Conservation (phyloP, 2,888 invertebrate genomes). For the Athalia cordata region DNA sequence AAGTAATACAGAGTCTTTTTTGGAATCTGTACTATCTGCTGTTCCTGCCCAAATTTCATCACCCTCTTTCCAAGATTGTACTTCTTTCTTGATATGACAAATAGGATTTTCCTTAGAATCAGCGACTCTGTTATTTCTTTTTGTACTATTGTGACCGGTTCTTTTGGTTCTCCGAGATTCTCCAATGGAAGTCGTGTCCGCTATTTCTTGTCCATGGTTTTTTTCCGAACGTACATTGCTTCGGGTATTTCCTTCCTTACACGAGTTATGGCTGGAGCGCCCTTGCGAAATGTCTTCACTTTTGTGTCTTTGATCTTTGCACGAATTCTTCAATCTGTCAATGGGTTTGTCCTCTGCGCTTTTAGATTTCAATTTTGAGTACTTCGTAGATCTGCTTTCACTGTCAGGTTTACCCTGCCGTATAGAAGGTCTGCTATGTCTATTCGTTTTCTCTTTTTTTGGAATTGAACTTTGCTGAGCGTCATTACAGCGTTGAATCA, state of each 20-base stretch:
- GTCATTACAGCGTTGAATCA: background rate
- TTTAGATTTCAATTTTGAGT: background rate
- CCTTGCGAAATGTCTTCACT: no score
- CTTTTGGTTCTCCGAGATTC: background rate
- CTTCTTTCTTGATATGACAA: background rate
- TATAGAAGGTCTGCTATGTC: background rate
- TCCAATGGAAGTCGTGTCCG: background rate
- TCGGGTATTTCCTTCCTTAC: background rate
- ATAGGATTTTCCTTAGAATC: background rate
- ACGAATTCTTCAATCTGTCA: no score
- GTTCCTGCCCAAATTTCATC: background rate
- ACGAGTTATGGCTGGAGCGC: background rate
- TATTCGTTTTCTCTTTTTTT: conserved; percentile 7
- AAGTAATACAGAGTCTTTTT: no score
- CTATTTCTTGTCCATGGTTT: conserved; percentile 11
- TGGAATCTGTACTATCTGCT: background rate
- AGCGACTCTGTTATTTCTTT: background rate
- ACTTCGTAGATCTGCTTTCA: no score
- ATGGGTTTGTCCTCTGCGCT: no score
- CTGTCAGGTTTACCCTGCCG: background rate
- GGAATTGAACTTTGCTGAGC: no score
- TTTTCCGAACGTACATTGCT: conserved; percentile 37
- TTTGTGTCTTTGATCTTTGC: no score
- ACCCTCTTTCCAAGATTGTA: background rate
- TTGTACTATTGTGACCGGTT: background rate